Evolutionary conservation across 1,140 invertebrate species (phyloP), one percentile per base, ranked within the genome.

Genomic region (Drosophila nebulosa): DNA sequence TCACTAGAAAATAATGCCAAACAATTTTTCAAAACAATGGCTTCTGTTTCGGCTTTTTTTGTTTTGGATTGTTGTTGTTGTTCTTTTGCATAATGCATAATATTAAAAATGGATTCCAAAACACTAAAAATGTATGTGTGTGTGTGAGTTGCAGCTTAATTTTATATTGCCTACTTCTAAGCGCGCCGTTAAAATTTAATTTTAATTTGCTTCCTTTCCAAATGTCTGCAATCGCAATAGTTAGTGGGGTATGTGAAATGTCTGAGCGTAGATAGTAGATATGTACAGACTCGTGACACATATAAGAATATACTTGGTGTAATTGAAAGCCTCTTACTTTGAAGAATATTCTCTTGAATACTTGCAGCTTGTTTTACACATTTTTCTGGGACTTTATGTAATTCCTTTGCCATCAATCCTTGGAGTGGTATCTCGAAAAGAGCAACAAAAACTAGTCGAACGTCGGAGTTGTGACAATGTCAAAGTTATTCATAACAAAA

Each of bases 1-100:
- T 74, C 67, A 67, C 71, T 74, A 67, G 71, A 74, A 74, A 74
- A 74, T 67, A 30, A 74, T 74, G 71, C 57, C 64, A 68, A 74
- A 62, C 72, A 74, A 74, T 75, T 68, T 68, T 64, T 35, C 68
- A 69, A 75, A 57, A 69, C 68, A 75, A 58, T 42, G 5, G 39
- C 39, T 16, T 16, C 14, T 46, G 9, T 21, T 21, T 36, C 10
- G 7, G 10, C 12, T 35, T 3, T 42, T 46, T 10, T 9, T 18
- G 9, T 21, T 46, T 3, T 10, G n/a, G 12, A n/a, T 14, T 36
- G 10, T n/a, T 14, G 3, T 21, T 46, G 9, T 46, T 46, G 57
- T 73, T 76, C 63, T 69, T 52, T 65, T 74, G 75, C 59, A 74
- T 68, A 74, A 57, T 74, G 73, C 73, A 52, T 67, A 32, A 68